phyloP scores from a whole-genome alignment of 2,888 invertebrate genomes.

The Philereme vetulata region DNA sequence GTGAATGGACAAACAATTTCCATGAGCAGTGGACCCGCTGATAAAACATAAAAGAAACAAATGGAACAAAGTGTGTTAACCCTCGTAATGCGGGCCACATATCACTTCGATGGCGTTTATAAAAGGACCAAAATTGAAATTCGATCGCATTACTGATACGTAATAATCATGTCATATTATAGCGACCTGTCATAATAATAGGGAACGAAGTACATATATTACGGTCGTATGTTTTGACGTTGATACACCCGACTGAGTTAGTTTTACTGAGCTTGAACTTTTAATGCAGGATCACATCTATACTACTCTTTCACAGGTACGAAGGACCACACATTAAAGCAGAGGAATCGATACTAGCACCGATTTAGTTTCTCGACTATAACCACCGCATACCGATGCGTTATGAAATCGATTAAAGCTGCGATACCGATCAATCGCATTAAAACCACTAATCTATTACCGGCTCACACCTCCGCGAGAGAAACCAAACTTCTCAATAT shows the following conservation, averaged over 20 bases:
- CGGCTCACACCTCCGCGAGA: constrained; percentile 54
- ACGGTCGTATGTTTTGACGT: constrained; percentile 29
- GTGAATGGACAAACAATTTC: constrained; percentile 28
- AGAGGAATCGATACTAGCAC: constrained; percentile 56
- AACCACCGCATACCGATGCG: constrained; percentile 58
- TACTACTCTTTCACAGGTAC: constrained; percentile 55
- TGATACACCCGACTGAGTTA: constrained; percentile 10
- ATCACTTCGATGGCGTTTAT: constrained; percentile 39
- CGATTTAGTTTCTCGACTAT: constrained; percentile 56
- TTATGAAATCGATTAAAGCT: constrained; percentile 61
- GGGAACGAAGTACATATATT: constrained; percentile 52
- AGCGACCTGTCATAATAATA: constrained; percentile 63
- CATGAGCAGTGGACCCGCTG: constrained; percentile 23
- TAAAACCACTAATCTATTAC: constrained; percentile 61
- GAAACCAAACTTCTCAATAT: constrained; percentile 45
- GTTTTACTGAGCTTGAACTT: constrained; percentile 16
- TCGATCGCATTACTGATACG: constrained; percentile 54
- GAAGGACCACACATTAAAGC: constrained; percentile 66
- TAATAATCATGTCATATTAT: constrained; percentile 68
- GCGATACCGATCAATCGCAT: constrained; percentile 61
- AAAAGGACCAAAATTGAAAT: constrained; percentile 58
- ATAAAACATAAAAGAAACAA: constrained; percentile 28
- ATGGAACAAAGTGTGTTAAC: constrained; percentile 29
- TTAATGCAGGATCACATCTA: constrained; percentile 45
- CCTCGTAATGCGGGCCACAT: constrained; percentile 35